Evolutionary conservation across 2,888 invertebrate species (phyloP), one percentile per base, ranked within the genome.

Genomic region (Melieria crassipennis): DNA sequence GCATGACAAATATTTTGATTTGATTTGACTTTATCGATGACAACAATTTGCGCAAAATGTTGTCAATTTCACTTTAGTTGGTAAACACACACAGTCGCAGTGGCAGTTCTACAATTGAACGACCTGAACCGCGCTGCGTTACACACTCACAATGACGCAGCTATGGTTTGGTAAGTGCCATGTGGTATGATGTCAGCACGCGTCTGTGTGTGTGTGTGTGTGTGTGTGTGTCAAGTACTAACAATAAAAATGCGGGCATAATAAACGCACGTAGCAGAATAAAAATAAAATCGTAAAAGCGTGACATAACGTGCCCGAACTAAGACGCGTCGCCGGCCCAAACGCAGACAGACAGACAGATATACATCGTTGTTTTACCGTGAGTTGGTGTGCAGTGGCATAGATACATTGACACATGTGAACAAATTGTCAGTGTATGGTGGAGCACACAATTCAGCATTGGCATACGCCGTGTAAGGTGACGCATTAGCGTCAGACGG

Each of bases 211-310:
- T 43, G 9, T 62, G 56, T 57, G 30, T 6, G 16, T 64, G 48
- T 48, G 42, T 42, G 42, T 64, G 64, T 50, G 48, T 11, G 13
- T 7, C 43, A 11, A n/a, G 11, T 3, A 45, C 7, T 11, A 16
- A 65, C 56, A 65, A 46, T 55, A 30, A 55, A 47, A 57, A 13
- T 47, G 30, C 7, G 62, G 7, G 48, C n/a, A 16, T 30, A 46
- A 62, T 46, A 80, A 81, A 77, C 80, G 77, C 81, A 81, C 82
- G 81, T 80, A 81, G 77, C 79, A 81, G 81, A 81, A 79, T 79
- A 78, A 81, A 79, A 80, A 82, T 79, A 81, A 81, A 81, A 81
- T 79, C 74, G 74, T 75, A 75, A 75, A 77, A 76, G 80, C 79
- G 77, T 78, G 78, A 79, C 80, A 80, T 77, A 78, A 79, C 78